phyloP scores from a whole-genome alignment of 35 echinoderm and acorn worm genomes.

The Chiridota heheva region DNA sequence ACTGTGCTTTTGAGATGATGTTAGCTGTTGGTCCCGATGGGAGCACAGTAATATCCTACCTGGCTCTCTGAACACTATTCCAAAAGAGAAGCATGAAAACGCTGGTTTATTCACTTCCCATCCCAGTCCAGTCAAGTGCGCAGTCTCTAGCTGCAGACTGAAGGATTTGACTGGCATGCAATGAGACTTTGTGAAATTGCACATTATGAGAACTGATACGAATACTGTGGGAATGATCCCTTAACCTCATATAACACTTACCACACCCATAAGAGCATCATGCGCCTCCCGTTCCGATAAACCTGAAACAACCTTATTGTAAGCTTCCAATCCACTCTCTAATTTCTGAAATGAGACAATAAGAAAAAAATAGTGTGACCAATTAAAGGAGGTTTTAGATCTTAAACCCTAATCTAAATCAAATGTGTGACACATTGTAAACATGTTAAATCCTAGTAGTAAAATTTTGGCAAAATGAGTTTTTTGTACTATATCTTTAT shows the following conservation, averaged over 20 bases:
- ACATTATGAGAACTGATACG: background rate
- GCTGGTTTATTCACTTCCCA: background rate
- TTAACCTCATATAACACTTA: constrained; percentile 51
- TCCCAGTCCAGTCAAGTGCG: no score
- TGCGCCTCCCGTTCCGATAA: constrained; percentile 77
- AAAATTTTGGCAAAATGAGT: constrained; percentile 21
- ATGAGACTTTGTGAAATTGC: no score
- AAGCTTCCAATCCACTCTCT: constrained; percentile 69
- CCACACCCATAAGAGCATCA: constrained; percentile 76
- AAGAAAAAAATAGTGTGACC: background rate
- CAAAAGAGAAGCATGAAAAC: no score
- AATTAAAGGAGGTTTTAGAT: background rate
- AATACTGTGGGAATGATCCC: background rate
- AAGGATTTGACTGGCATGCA: no score
- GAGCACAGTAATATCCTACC: no score
- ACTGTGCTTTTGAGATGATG: no score
- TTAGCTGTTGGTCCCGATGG: no score
- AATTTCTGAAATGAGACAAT: constrained; percentile 63
- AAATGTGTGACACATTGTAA: background rate
- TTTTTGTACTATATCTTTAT: constrained; percentile 6
- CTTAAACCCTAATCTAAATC: background rate
- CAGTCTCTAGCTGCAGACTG: no score
- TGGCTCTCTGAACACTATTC: no score
- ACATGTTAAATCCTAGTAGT: constrained; percentile 15
- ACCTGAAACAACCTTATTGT: constrained; percentile 59